Evolutionary conservation across 2,888 invertebrate genomes (phyloP), one percentile per base, ranked within the genome.

Genomic region (Harmothoe impar): DNA sequence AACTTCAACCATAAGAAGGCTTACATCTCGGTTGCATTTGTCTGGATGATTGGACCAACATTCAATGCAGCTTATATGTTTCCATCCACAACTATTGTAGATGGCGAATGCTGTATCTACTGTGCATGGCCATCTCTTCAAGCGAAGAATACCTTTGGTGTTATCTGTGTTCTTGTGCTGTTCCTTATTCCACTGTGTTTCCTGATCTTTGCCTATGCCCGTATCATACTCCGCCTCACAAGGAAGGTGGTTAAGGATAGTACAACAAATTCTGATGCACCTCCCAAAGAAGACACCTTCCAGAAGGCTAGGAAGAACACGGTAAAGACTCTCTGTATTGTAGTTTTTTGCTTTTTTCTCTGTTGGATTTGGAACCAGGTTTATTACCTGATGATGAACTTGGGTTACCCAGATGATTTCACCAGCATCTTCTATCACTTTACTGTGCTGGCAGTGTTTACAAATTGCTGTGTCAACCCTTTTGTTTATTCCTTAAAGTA

Each of bases 381-480:
- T 84, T 92, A 90, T 86, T 92, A 90, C 85, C 56, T 92, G 29
- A 62, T 92, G 89, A 92, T 91, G 81, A 91, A 92, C 85, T 25
- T 92, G n/a, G 92, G 92, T 5, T 85, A 78, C 25, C 33, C 15
- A 25, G 29, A 23, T n/a, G 90, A 91, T 56, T 90, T 89, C 56
- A 72, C 33, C 10, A 56, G 89, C 29, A 29, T 17, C 31, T 90
- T 92, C 89, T 92, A 91, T 51, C 90, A 92, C 62, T 91, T 91
- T 89, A 91, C 91, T 52, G 92, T 92, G 33, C 52, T 92, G 33
- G 31, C 68, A 72, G 89, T 92, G 17, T 92, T 92, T 72, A 17
- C 90, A 17, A 92, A 92, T 88, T 92, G 91, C 31, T 92, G 92
- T 84, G 51, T 92, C 31, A 92, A 93, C 72, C 93, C 93, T 0